Conservation (phyloP, 2,113 vertebrate genomes). For the Salvelinus namaycush region DNA sequence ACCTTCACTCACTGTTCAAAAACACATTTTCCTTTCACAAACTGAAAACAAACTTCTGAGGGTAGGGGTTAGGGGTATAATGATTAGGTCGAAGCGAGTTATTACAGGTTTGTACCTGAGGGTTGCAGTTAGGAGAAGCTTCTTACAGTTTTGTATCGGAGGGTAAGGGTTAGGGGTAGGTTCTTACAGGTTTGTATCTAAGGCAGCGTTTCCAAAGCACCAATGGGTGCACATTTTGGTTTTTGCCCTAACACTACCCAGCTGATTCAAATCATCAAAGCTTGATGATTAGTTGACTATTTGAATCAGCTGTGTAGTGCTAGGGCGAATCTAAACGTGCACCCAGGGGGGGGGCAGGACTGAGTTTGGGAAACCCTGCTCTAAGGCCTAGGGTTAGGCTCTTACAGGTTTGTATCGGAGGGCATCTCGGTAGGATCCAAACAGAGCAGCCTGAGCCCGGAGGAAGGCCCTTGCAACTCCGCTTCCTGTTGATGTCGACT, state of each 20-base stretch:
- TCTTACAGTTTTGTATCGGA: neutral
- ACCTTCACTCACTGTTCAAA: constrained; percentile 36
- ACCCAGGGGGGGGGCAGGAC: too few relatives aligned
- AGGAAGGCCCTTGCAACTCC: constrained; percentile 93
- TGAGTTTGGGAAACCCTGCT: too few relatives aligned
- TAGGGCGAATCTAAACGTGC: too few relatives aligned
- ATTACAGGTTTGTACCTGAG: neutral
- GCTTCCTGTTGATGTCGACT: constrained; percentile 92
- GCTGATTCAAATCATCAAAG: too few relatives aligned
- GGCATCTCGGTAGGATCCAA: constrained; percentile 95
- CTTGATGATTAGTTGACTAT: too few relatives aligned
- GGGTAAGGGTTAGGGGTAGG: neutral
- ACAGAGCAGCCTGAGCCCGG: constrained; percentile 89
- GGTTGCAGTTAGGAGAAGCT: neutral
- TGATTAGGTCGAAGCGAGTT: neutral
- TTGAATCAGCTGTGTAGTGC: too few relatives aligned
- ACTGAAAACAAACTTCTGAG: neutral
- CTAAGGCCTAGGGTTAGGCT: neutral
- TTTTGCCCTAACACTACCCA: too few relatives aligned
- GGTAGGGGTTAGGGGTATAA: neutral
- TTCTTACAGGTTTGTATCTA: neutral
- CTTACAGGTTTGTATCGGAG: constrained; percentile 97
- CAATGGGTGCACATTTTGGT: too few relatives aligned
- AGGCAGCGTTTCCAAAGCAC: too few relatives aligned
- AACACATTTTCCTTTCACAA: neutral